phyloP scores from a whole-genome alignment of 2,113 vertebrate genomes.

The Lycaon pictus region DNA sequence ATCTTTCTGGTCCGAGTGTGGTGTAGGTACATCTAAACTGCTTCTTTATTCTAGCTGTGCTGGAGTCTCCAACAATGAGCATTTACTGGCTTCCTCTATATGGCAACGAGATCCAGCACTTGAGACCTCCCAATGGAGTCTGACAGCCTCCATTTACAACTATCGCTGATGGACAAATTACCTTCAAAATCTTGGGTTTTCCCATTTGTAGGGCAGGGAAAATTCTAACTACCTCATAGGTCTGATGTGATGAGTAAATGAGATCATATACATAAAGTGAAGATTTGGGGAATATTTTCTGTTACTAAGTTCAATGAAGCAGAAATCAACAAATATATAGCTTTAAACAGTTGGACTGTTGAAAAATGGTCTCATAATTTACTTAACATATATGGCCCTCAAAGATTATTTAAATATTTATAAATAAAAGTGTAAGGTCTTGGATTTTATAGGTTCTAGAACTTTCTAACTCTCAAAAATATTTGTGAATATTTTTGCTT shows the following conservation, averaged over 20 bases:
- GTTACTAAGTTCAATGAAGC: neutral
- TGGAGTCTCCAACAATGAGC: neutral
- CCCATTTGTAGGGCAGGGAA: neutral
- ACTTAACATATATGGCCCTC: neutral
- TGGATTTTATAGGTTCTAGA: constrained; percentile 53
- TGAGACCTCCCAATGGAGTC: neutral
- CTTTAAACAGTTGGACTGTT: constrained; percentile 31
- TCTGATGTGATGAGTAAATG: constrained; percentile 17
- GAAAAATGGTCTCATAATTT: constrained; percentile 53
- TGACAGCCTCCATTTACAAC: neutral
- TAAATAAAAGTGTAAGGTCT: constrained; percentile 27
- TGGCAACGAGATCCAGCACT: neutral
- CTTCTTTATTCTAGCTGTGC: neutral
- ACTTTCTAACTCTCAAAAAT: constrained; percentile 59
- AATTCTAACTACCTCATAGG: constrained; percentile 22
- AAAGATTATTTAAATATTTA: constrained; percentile 11
- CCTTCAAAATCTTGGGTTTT: neutral
- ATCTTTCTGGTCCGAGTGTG: neutral
- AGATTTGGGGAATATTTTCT: constrained; percentile 54
- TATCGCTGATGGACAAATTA: neutral
- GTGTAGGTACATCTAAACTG: neutral
- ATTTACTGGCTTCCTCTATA: neutral
- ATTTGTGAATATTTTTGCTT: neutral
- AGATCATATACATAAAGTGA: neutral
- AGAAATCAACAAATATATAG: neutral